Base-by-base conservation (phyloP, 2,797 vertebrate species). In the Naso thynnoides region DNA sequence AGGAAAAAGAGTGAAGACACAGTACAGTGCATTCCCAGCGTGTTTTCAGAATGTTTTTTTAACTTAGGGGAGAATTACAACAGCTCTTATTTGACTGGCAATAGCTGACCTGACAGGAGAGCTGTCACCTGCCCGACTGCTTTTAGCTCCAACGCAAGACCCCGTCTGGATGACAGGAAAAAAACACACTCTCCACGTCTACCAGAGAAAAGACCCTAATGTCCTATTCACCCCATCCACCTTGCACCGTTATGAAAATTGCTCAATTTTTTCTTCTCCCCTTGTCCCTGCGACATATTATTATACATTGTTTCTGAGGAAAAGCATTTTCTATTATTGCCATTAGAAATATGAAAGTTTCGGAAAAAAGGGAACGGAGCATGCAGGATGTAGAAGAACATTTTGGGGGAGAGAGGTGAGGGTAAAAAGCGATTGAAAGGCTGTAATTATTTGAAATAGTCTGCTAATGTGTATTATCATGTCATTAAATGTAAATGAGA, bases 261-360 rank as follows among this genome's bases (percentile, higher is more conserved):
- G 96, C 96, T 97, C 96, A 95, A 95, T 97, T 94, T 96, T 95
- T 96, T 95, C 95, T 77, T 80, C 67, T 69, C 29, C 39, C 42
- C 82, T 72, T 82, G 70, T 87, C 80, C 79, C 69, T 89, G 93
- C 96, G 96, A 96, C 96, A 96, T 98, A 97, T 98, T 97, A 98
- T 99, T 99, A 98, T 95, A 96, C 95, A 97, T 97, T 97, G 96
- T 98, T 98, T 97, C 95, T 95, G 90, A 89, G 94, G 91, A 90
- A 95, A 96, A 89, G 94, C 94, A 93, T 95, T 96, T 95, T 93
- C 93, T 95, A 95, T 96, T 96, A 96, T 96, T 96, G 94, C 94
- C 93, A 93, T 95, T 95, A 94, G 94, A 96, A 96, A 96, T 96
- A 96, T 94, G 93, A 96, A 98, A 96, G 94, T 97, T 98, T 93